A percentile compares a stretch with the other conserved stretches of the same genome.
Evolutionary conservation across 2,113 vertebrate species (phyloP).

Genomic region (pig (Sus scrofa)): T2T-Sscrofa CM000820.6:34788501-34789000

Average conservation of each 20-base stretch:
- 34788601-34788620: too few species aligned
- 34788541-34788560: too few species aligned
- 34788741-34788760: neutral
- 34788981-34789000: neutral
- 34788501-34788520: too few species aligned
- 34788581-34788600: too few species aligned
- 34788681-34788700: too few species aligned
- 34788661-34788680: too few species aligned
- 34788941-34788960: neutral
- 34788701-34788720: too few species aligned
- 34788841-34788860: neutral
- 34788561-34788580: too few species aligned
- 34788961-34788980: neutral
- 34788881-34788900: neutral
- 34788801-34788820: neutral
- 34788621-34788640: too few species aligned
- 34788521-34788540: too few species aligned
- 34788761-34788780: neutral
- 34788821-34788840: neutral
- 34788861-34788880: neutral
- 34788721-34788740: too few species aligned
- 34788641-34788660: too few species aligned
- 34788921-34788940: neutral
- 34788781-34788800: neutral
- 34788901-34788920: neutral